Conservation (phyloP, 2,113 vertebrate species). For the Hystrix brachyura region DNA sequence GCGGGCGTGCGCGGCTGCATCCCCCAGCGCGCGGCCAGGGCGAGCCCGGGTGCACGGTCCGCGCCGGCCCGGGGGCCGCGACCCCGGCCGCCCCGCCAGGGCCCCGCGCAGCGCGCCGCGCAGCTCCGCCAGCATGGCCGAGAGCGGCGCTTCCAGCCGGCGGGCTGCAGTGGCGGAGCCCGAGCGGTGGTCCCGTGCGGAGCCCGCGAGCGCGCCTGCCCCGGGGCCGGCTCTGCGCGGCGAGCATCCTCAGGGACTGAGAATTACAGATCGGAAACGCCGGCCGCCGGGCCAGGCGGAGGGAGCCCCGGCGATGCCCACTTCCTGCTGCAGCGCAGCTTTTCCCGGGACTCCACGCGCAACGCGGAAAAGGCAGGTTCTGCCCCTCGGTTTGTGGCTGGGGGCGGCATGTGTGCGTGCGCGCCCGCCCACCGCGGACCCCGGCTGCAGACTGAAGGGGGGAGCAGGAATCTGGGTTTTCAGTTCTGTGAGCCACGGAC, state of each 20-base stretch:
- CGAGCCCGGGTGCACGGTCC: not conserved
- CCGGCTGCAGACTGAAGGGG: not conserved
- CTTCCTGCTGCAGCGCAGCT: not conserved
- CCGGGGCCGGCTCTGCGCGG: not conserved
- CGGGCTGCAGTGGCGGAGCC: not conserved
- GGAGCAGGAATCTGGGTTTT: not conserved
- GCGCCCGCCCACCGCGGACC: not conserved
- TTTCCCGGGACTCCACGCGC: not conserved
- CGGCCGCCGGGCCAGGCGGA: not conserved
- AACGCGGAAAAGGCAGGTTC: not conserved
- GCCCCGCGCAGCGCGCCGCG: not conserved
- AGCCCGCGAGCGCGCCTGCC: no score
- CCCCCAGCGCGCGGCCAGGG: not conserved
- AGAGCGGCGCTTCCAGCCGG: not conserved
- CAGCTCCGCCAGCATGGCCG: slow-evolving; percentile 26
- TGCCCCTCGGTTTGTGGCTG: not conserved
- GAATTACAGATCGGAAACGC: not conserved
- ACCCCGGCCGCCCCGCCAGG: not conserved
- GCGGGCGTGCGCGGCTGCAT: not conserved
- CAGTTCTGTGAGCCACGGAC: not conserved
- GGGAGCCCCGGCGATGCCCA: not conserved
- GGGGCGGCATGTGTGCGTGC: no score
- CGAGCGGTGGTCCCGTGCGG: not conserved
- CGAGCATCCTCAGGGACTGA: not conserved
- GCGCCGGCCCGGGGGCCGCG: not conserved